Evolutionary conservation across 1,140 invertebrate species (phyloP).

Genomic region (Galleria mellonella): DNA sequence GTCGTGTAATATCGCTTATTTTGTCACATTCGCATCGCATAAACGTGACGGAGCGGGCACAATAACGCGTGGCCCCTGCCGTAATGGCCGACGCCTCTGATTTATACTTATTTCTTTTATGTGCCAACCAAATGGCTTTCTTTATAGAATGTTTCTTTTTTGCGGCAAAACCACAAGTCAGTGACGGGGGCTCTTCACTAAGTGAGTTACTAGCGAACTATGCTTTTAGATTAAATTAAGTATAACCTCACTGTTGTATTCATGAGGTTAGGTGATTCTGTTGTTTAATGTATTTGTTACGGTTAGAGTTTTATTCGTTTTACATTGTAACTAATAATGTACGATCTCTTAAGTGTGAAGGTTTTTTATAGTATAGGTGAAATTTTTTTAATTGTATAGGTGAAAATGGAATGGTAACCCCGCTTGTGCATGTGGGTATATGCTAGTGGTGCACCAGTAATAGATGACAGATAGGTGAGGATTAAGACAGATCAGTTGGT

Average conservation of each 20-base stretch:
- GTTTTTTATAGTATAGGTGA: no score
- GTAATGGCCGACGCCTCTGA: conserved; percentile 61
- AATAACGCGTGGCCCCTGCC: conserved; percentile 43
- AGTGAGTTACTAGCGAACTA: conserved; percentile 22
- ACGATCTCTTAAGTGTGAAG: no score
- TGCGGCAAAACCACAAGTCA: conserved; percentile 5
- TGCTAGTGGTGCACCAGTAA: no score
- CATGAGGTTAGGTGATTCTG: conserved; percentile 8
- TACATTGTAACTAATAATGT: no score
- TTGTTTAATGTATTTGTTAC: no score
- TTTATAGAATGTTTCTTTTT: conserved; percentile 52
- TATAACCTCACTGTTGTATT: conserved; percentile 35
- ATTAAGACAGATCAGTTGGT: no score
- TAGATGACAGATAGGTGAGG: no score
- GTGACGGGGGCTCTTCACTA: conserved; percentile 4
- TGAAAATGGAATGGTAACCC: no score
- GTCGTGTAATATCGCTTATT: conserved; percentile 46
- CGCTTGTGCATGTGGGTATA: no score
- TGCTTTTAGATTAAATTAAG: conserved; percentile 40
- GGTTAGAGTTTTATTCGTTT: no score
- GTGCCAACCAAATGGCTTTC: conserved; percentile 53
- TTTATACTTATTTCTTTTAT: conserved; percentile 71
- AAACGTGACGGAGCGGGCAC: conserved; percentile 59
- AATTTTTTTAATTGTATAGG: no score
- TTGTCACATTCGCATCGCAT: conserved; percentile 51